A percentile compares a stretch with the other conserved stretches of the same genome.
Conservation (phyloP, 1,140 invertebrate species). For the Magallana gigas region DNA sequence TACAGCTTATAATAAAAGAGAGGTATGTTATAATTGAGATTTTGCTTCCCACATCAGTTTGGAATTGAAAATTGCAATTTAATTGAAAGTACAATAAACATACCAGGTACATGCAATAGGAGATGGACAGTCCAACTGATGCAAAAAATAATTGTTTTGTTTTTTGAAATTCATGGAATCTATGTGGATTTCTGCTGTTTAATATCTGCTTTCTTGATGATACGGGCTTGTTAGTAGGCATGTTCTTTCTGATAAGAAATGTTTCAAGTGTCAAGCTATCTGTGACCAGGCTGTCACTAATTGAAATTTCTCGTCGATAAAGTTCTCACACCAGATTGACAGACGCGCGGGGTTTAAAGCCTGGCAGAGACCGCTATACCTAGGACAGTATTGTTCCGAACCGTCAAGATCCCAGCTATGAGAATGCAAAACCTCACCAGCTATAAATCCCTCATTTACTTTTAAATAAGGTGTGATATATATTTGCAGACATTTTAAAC, state of each 20-base stretch:
- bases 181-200: no score
- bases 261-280: constrained; percentile 20
- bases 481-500: not conserved
- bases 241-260: not conserved
- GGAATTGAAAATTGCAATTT: no score
- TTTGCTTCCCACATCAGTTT: no score
- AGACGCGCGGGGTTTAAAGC: not conserved
- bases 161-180: no score
- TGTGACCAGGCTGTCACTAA: not conserved
- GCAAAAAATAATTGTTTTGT: no score
- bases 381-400: not conserved
- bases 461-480: constrained; percentile 31
- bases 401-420: not conserved
- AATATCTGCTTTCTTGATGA: no score
- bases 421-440: not conserved
- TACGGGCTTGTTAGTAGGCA: no score
- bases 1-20: no score
- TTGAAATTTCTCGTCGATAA: constrained; percentile 17
- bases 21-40: no score
- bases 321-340: constrained; percentile 22
- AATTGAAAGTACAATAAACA: no score
- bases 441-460: constrained; percentile 10
- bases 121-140: no score
- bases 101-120: no score
- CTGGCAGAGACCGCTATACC: not conserved